Evolutionary conservation across 1,140 invertebrate genomes (phyloP).

Genomic region (Drosophila quadrilineata): DNA sequence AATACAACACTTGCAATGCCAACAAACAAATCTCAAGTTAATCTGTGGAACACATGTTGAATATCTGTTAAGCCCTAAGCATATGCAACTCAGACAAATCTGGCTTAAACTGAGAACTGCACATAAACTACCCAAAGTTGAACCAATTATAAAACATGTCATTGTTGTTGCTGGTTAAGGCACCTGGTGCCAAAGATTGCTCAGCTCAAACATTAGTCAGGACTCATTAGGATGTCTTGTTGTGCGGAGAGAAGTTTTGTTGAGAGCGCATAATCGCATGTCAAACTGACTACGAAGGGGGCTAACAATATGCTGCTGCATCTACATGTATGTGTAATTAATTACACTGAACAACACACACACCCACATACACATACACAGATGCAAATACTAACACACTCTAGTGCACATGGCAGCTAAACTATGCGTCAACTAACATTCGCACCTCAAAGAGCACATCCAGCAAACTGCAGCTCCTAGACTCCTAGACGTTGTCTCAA

Average conservation of each 20-base stretch:
- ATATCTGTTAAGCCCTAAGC: too few relatives aligned
- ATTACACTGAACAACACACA: slow-evolving; percentile 71
- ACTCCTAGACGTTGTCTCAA: slow-evolving; percentile 44
- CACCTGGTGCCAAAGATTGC: neutral
- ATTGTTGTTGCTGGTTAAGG: neutral
- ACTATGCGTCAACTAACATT: slow-evolving; percentile 47
- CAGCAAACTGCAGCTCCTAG: slow-evolving; percentile 6
- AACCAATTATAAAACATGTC: slow-evolving; percentile 17
- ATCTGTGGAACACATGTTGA: too few relatives aligned
- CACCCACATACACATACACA: slow-evolving; percentile 42
- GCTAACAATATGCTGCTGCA: slow-evolving; percentile 24
- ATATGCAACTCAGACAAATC: neutral
- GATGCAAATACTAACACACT: slow-evolving; percentile 9
- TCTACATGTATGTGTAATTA: slow-evolving; percentile 52
- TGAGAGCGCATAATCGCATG: slow-evolving; percentile 58
- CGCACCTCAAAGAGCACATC: slow-evolving; percentile 56
- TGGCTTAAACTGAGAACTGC: neutral
- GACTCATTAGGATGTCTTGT: slow-evolving; percentile 13
- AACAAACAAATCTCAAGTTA: too few relatives aligned
- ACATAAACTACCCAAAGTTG: neutral
- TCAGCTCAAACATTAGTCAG: slow-evolving; percentile 5
- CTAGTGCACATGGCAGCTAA: slow-evolving; percentile 41
- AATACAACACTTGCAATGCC: too few relatives aligned
- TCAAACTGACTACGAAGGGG: slow-evolving; percentile 38
- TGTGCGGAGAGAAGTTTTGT: neutral